Evolutionary conservation across 2,797 vertebrate species (phyloP), one percentile per base, ranked within the genome.

Genomic region (Valencia hispanica): DNA sequence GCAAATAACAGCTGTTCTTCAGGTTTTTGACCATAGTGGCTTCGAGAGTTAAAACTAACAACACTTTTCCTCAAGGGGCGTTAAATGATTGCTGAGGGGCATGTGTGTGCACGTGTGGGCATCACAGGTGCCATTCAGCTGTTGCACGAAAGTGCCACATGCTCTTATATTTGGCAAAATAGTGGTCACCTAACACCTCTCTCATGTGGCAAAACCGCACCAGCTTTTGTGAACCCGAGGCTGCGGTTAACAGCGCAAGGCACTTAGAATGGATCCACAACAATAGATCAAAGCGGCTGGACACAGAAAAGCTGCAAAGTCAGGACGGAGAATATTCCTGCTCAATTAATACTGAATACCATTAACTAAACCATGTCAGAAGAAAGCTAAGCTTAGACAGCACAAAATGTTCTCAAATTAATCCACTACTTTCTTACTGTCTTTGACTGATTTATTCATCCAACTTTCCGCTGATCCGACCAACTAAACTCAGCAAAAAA

Each of bases 381-480:
- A 53, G 47, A 2, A 72, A 17, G 39, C 1, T 22, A 4, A 73
- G 59, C 47, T 61, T 36, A 6, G 17, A 59, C 68, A 27, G 66
- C n/a, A 57, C 30, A 71, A 68, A 74, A 68, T 70, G 48, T 61
- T 48, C 84, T 72, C 12, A 72, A 34, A 12, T 50, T 66, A 51
- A 72, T n/a, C 14, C 70, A 76, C 68, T 78, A 73, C 69, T 73
- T 72, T 30, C 70, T 90, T 76, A 69, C 20, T 50, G 36, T 74
- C 59, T 47, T 50, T 59, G 55, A 18, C 87, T 95, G 66, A 93
- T 90, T 95, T 89, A 95, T 94, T 94, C 89, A 94, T 93, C 80
- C 82, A 88, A 84, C 92, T 89, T 90, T 80, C 88, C 89, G 32
- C 79, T 82, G 92, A 91, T 93, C 90, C 86, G 70, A 87, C 48